Evolutionary conservation across 2,113 vertebrate genomes (phyloP).

Genomic region (Petrocephalus microphthalmus): DNA sequence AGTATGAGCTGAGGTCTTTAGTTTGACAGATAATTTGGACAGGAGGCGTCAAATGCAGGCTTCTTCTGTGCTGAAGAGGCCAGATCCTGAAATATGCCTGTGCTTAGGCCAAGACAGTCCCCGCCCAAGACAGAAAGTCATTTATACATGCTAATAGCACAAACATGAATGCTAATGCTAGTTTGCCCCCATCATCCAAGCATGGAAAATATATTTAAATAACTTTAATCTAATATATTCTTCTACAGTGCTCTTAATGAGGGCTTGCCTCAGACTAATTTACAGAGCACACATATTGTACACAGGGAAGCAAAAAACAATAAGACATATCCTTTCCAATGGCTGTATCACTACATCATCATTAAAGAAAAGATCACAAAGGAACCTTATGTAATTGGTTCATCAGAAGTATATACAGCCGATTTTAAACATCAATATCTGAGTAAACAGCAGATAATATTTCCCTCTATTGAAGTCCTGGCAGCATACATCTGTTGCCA

Average conservation of each 20-base stretch:
- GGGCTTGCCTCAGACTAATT: background rate
- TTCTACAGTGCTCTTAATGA: background rate
- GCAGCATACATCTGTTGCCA: constrained; percentile 11
- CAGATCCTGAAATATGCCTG: background rate
- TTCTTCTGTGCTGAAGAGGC: background rate
- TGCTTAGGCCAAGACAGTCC: background rate
- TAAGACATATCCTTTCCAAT: background rate
- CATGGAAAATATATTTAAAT: background rate
- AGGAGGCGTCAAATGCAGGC: background rate
- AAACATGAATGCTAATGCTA: background rate
- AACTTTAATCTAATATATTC: background rate
- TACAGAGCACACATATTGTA: background rate
- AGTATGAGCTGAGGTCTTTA: background rate
- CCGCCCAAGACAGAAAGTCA: background rate
- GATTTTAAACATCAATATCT: background rate
- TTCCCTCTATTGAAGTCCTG: background rate
- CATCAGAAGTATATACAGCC: background rate
- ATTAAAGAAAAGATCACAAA: background rate
- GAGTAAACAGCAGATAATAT: background rate
- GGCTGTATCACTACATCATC: background rate
- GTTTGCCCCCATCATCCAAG: background rate
- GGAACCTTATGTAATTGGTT: background rate
- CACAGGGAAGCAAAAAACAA: background rate
- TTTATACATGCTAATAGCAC: background rate
- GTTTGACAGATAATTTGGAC: background rate